Conservation (phyloP, 2,888 invertebrate genomes). For the Nomada hirtipes region DNA sequence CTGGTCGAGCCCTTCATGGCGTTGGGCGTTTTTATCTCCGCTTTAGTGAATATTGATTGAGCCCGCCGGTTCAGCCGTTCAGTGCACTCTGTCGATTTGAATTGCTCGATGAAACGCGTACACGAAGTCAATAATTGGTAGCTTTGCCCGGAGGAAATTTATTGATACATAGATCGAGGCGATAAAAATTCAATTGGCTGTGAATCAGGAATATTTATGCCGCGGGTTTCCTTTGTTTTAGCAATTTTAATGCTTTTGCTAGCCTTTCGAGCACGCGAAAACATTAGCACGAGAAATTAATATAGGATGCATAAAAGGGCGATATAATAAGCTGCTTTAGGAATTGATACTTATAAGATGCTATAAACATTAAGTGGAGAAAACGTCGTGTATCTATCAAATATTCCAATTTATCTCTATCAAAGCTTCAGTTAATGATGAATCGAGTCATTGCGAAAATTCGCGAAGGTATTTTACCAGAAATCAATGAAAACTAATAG, state of each 20-base stretch:
- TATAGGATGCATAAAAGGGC: no score
- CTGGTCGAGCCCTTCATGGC: background rate
- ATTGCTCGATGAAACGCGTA: conserved; percentile 30
- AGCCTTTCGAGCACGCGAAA: no score
- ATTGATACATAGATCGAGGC: background rate
- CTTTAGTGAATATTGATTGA: conserved; percentile 46
- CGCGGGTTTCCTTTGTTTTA: background rate
- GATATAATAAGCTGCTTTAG: no score
- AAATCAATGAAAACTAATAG: background rate
- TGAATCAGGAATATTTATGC: background rate
- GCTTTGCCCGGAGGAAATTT: conserved; percentile 33
- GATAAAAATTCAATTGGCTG: background rate
- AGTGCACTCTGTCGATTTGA: conserved; percentile 15
- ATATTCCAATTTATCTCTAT: no score
- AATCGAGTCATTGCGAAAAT: background rate
- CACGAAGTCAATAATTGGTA: conserved; percentile 26
- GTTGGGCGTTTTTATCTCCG: conserved; percentile 14
- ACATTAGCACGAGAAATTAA: no score
- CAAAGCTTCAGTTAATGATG: no score
- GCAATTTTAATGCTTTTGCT: no score
- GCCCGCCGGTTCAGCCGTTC: conserved; percentile 42
- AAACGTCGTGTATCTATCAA: no score
- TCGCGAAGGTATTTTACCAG: background rate
- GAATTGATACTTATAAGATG: no score
- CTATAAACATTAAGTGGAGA: no score